A percentile compares a stretch with the other conserved stretches of the same genome.
phyloP scores from a whole-genome alignment of 2,797 vertebrate genomes.

The Meda fulgida region DNA sequence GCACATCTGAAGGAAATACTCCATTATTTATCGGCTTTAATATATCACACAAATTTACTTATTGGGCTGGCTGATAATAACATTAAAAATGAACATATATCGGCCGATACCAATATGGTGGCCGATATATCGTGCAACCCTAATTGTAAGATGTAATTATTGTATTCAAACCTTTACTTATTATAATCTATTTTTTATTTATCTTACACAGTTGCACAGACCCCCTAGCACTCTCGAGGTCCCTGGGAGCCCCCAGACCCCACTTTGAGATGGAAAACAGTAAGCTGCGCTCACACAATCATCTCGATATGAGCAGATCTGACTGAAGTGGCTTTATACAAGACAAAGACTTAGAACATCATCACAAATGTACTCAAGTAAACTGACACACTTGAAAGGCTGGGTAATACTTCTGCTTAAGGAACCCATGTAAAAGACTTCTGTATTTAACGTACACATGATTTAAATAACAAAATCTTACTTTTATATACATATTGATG shows the following conservation, averaged over 20 bases:
- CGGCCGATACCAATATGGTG: too few species aligned
- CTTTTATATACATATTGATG: not conserved
- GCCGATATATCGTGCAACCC: too few species aligned
- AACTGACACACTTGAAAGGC: not conserved
- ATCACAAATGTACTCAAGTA: not conserved
- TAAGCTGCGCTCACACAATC: not conserved
- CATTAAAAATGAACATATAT: too few species aligned
- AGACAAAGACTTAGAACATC: not conserved
- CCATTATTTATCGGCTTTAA: too few species aligned
- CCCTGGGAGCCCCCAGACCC: not conserved
- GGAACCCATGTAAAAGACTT: not conserved
- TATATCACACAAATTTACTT: too few species aligned
- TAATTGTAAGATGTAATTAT: not conserved
- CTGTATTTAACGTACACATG: not conserved
- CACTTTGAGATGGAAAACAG: not conserved
- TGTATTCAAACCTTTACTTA: not conserved
- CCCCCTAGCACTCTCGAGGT: not conserved
- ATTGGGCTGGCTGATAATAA: too few species aligned
- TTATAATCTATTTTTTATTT: not conserved
- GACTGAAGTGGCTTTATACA: conserved; percentile 1
- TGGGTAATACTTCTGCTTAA: too few species aligned
- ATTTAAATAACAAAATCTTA: not conserved
- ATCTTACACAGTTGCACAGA: not conserved
- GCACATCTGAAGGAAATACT: too few species aligned
- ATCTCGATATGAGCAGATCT: conserved; percentile 3